Base-by-base conservation (phyloP, 2,797 vertebrate genomes). In the Alfaro cultratus region DNA sequence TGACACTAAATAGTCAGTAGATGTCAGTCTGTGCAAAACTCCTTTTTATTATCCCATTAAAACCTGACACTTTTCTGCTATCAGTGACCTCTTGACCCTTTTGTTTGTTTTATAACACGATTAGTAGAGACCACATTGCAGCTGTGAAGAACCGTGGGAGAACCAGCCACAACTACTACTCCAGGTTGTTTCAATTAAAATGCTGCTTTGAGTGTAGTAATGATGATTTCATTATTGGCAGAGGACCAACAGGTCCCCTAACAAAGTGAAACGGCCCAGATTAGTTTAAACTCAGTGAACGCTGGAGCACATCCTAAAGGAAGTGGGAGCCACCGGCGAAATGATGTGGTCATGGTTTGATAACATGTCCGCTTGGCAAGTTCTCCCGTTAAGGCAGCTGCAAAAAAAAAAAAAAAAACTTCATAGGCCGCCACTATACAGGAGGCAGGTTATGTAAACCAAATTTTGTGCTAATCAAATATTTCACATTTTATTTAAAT, bases 211-310 rank as follows among this genome's bases (percentile, higher is more conserved):
- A 94, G 49, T 60, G 71, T 74, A 95, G 94, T 87, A 89, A 84
- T 83, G 87, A 89, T 98, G 97, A 98, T 94, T 92, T 99, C 97
- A 98, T 94, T 89, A 83, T 95, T 97, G 97, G 96, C 93, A 83
- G 1, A 10, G 82, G 80, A 95, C 97, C 97, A 97, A 87, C 83
- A 88, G 93, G 95, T 96, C 96, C 95, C 94, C 90, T 88, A 90
- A 93, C 96, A 75, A 45, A 80, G 80, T 79, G 62, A 87, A 85
- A 82, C 70, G 34, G 87, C 85, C 79, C 84, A 86, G 87, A 90
- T 89, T 91, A 88, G 87, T 57, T 39, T 77, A 72, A 70, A 73
- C 80, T 85, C 64, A 55, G 68, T 83, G 62, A 87, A 84, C 45
- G 18, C 94, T 91, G 39, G 88, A 95, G 90, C 77, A 82, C 86